Evolutionary conservation across 1,140 invertebrate genomes (phyloP), one percentile per base, ranked within the genome.

Genomic region (Anastrepha obliqua): DNA sequence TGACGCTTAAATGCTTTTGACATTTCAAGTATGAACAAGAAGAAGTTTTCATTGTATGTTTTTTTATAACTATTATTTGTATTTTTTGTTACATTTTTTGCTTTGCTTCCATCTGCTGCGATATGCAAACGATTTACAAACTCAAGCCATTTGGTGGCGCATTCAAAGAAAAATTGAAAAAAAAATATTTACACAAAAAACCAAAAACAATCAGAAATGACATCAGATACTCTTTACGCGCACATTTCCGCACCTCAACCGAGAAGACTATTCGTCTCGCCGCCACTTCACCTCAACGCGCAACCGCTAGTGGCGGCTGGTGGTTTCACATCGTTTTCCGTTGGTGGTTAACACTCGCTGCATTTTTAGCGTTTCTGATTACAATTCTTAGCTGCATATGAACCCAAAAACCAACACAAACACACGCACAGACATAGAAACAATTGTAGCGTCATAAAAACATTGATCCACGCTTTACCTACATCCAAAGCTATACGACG

Each of bases 171-270:
- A 67, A 20, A 4, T 29, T 5, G 29, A 67, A 20, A 67, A 67
- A 65, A 29, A 67, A 67, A 67, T 39, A 29, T 0, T 7, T 67
- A 17, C 20, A 39, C 5, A 67, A 67, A 20, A 81, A 58, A 51
- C n/a, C 44, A 81, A 29, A 55, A 81, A 3, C 44, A 29, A 20
- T 81, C 47, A 55, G 74, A 44, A 81, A 29, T 81, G 47, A 81
- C 74, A 81, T 81, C 74, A 81, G 74, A 55, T 81, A 81, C 74
- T 17, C 55, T 81, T 58, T 51, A 29, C 47, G 47, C 47, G 74
- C 74, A 81, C 74, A 81, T 81, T 81, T 81, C 74, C 74, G 74
- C 74, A 81, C 47, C 20, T 81, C n/a, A 81, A 55, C 44, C 29
- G 29, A 67, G 74, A 58, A 81, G 74, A 11, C 17, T 29, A 67